phyloP scores from a whole-genome alignment of 2,113 vertebrate genomes.

The Vidua macroura region DNA sequence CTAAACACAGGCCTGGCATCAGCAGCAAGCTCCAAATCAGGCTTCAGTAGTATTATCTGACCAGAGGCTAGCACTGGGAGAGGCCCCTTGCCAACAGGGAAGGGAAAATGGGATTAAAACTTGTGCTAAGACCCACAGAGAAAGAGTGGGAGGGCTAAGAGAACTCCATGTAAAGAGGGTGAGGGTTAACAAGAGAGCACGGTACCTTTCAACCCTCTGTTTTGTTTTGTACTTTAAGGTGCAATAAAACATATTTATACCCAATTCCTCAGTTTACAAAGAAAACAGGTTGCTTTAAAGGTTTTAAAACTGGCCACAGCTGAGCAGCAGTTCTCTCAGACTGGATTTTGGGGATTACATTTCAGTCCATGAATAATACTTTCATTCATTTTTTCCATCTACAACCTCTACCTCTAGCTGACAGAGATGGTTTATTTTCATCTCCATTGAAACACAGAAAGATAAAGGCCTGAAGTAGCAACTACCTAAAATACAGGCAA shows the following conservation, averaged over 20 bases:
- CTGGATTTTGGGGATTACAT: constrained; percentile 8
- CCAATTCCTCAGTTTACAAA: neutral
- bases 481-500: neutral
- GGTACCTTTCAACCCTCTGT: neutral
- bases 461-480: neutral
- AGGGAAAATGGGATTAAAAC: neutral
- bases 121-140: neutral
- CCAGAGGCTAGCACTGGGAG: neutral
- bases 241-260: neutral
- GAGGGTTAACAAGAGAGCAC: neutral
- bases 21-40: neutral
- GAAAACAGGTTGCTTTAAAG: neutral
- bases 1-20: neutral
- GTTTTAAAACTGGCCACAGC: neutral
- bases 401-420: neutral
- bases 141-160: neutral
- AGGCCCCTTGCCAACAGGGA: neutral
- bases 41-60: neutral
- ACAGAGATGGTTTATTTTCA: neutral
- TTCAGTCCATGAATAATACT: neutral
- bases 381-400: neutral
- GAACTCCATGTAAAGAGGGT: neutral
- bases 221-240: constrained; percentile 8
- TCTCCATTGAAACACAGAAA: neutral
- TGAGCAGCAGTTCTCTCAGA: neutral